These are phyloP conservation scores for Blastobasis lacticolella DNA, from an alignment of 2,888 invertebrate species.

Conservation along the genomic window DNA sequence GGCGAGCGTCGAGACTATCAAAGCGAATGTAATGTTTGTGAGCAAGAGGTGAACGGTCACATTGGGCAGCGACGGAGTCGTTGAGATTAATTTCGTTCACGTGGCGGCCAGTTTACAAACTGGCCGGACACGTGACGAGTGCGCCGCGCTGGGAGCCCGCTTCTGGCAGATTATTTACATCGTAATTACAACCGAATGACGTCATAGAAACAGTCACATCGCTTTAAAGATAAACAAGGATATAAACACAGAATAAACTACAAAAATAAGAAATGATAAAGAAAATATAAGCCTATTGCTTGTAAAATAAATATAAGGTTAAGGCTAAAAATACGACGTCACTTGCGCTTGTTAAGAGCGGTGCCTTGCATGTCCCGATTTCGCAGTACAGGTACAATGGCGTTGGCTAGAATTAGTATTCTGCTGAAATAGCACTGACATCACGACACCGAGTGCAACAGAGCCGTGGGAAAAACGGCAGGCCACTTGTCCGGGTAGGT, in stretches of 20 bases:
- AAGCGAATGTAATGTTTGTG: background rate
- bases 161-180: no score
- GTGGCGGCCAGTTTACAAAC: conserved; percentile 35
- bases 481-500: background rate
- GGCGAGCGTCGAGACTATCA: background rate
- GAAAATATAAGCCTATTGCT: no score
- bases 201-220: no score
- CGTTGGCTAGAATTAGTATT: conserved; percentile 9
- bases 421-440: conserved; percentile 32
- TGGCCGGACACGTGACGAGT: conserved; percentile 34
- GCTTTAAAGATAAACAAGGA: no score
- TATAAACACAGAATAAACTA: no score
- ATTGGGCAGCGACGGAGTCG: conserved; percentile 18
- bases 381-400: background rate
- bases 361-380: background rate
- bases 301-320: no score
- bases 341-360: no score
- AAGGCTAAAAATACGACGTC: no score
- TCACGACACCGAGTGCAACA: conserved; percentile 23
- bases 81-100: conserved; percentile 27
- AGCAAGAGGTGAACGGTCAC: conserved; percentile 13
- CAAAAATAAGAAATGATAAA: no score
- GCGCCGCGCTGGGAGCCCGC: background rate
- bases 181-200: no score
- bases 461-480: conserved; percentile 19